A percentile compares a stretch with the other conserved stretches of the same genome.
Conservation (phyloP, 2,113 vertebrate species). For the Petrocephalus microphthalmus region DNA sequence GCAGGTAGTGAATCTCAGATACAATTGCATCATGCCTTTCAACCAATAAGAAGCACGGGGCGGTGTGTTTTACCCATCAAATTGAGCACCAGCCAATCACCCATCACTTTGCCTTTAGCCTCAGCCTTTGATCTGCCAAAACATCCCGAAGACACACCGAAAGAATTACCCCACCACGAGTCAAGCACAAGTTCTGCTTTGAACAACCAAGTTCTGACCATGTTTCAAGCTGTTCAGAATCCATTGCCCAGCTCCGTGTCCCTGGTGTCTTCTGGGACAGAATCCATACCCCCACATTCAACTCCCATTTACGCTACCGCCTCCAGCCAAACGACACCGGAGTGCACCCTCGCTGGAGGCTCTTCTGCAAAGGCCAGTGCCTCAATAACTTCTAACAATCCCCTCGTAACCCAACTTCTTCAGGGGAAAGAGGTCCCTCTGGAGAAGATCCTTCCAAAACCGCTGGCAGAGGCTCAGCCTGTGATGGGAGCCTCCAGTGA, state of each 20-base stretch:
- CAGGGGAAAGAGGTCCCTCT: constrained; percentile 86
- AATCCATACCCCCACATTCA: constrained; percentile 26
- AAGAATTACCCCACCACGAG: background rate
- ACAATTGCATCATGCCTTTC: constrained; percentile 65
- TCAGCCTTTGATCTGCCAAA: constrained; percentile 22
- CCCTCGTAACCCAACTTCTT: constrained; percentile 85
- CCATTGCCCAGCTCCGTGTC: background rate
- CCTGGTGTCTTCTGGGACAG: constrained; percentile 33
- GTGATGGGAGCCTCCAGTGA: constrained; percentile 36
- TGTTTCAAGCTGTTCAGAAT: constrained; percentile 17
- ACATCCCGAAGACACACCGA: constrained; percentile 18
- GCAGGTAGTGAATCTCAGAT: constrained; percentile 53
- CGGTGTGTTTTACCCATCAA: constrained; percentile 37
- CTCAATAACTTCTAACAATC: constrained; percentile 87
- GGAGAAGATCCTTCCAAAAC: constrained; percentile 85
- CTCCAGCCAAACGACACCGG: constrained; percentile 44
- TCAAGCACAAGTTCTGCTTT: background rate
- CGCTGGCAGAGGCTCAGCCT: constrained; percentile 65
- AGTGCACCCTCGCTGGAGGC: constrained; percentile 33
- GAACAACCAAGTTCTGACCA: background rate
- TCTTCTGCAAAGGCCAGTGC: constrained; percentile 56
- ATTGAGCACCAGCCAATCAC: constrained; percentile 39
- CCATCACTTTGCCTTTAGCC: constrained; percentile 30
- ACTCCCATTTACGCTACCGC: constrained; percentile 24
- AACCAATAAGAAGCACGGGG: constrained; percentile 28